phyloP scores from a whole-genome alignment of 2,888 invertebrate genomes.

The Hemicrepidius hirtus region DNA sequence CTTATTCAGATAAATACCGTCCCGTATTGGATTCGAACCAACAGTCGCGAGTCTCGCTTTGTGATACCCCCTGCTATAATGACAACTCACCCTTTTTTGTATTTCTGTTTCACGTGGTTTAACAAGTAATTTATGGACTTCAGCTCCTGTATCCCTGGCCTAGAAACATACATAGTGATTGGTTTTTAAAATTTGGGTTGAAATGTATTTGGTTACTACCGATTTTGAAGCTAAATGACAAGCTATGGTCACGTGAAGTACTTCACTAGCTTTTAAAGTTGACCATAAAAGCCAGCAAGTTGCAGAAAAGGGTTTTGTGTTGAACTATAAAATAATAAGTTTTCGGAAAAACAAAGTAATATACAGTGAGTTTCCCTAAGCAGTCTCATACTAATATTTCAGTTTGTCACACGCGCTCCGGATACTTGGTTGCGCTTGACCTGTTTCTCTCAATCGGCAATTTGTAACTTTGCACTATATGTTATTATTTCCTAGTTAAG shows the following conservation, averaged over 20 bases:
- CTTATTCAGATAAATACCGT: too few relatives aligned
- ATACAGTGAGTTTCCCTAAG: too few relatives aligned
- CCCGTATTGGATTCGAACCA: too few relatives aligned
- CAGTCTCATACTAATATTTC: too few relatives aligned
- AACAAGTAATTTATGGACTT: conserved; percentile 53
- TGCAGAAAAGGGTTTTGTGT: conserved; percentile 33
- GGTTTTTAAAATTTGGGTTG: background rate
- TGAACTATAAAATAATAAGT: conserved; percentile 30
- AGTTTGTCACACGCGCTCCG: too few relatives aligned
- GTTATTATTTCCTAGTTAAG: too few relatives aligned
- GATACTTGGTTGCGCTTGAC: too few relatives aligned
- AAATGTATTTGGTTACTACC: conserved; percentile 6
- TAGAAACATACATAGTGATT: conserved; percentile 29
- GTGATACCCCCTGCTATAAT: too few relatives aligned
- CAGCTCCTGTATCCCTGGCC: conserved; percentile 40
- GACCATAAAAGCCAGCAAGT: conserved; percentile 40
- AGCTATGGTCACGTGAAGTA: conserved; percentile 38
- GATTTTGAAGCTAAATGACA: conserved; percentile 34
- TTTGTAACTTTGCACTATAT: too few relatives aligned
- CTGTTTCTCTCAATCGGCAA: too few relatives aligned
- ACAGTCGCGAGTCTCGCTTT: too few relatives aligned
- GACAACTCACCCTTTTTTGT: conserved; percentile 48
- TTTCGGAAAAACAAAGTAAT: too few relatives aligned
- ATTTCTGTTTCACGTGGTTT: conserved; percentile 41
- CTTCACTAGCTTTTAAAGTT: conserved; percentile 35